Evolutionary conservation across 2,113 vertebrate species (phyloP), one percentile per base, ranked within the genome.

Genomic region (Pogonocichla stellata): DNA sequence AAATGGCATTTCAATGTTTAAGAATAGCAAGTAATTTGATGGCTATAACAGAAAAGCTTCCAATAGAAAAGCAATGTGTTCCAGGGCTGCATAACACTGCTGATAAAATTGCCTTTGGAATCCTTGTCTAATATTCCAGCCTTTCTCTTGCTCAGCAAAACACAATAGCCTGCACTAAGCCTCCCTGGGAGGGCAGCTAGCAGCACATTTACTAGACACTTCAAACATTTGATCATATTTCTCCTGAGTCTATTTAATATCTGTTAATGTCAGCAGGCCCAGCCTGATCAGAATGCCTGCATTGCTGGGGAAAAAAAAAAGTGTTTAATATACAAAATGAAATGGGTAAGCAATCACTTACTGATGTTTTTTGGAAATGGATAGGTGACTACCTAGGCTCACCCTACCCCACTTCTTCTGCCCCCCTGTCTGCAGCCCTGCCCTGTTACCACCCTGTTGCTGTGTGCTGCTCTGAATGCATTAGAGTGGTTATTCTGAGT

Each of bases 201-300:
- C 78, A 93, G 92, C 95, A 88, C 95, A 96, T 97, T 97, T 96
- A 95, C 95, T 93, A 95, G 94, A 86, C 95, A 95, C 92, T 95
- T 97, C 92, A 97, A 96, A 90, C 95, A 96, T 96, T 95, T 95
- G 94, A 96, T 95, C 96, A 88, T 96, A 96, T 96, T 96, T 96
- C 96, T 96, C 90, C 81, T 88, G 95, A 96, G 93, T 95, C 57
- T 95, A 94, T 96, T 96, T 96, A 96, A 95, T 96, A 96, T 96
- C 94, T 97, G 90, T 93, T 97, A 97, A 95, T 95, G 96, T 94
- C 95, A 96, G 95, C 86, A 96, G 82, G 43, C 74, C 65, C 74
- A 85, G 86, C 61, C 74, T 91, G 93, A 92, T 96, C 22, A 50
- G 97, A 96, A 97, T 56, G 71, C 86, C 80, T 53, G 61, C 94